These are phyloP conservation scores for Cylloceria caligata DNA, from an alignment of 2,888 invertebrate species.

Conservation along the genomic window DNA sequence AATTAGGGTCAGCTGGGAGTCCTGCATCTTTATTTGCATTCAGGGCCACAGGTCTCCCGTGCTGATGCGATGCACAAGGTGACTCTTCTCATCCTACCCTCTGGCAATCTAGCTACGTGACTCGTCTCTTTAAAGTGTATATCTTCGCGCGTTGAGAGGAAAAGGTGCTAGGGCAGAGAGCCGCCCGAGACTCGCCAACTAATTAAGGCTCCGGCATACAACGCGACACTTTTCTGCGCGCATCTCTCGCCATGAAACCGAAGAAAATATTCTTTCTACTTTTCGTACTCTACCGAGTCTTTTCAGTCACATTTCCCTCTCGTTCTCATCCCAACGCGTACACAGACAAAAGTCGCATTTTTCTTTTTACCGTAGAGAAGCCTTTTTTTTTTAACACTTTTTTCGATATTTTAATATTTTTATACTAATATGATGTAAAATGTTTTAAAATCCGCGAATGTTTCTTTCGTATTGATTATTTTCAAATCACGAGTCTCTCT, in stretches of 20 bases:
- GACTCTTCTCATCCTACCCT: conserved; percentile 9
- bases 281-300: background rate
- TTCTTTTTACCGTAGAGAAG: background rate
- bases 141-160: conserved; percentile 43
- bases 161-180: conserved; percentile 26
- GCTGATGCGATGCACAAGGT: conserved; percentile 16
- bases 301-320: conserved; percentile 22
- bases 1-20: conserved; percentile 13
- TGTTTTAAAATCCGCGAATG: too few species aligned
- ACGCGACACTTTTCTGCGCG: conserved; percentile 14
- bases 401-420: too few species aligned
- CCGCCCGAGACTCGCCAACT: conserved; percentile 43
- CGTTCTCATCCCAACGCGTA: background rate
- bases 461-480: too few species aligned
- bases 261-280: conserved; percentile 15
- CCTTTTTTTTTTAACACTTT: too few species aligned
- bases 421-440: too few species aligned
- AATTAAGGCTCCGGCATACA: conserved; percentile 50
- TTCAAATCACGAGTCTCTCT: too few species aligned
- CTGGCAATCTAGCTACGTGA: conserved; percentile 39
- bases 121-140: conserved; percentile 32
- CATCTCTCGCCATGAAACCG: background rate
- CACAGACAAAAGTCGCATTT: background rate
- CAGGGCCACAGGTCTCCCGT: background rate
- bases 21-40: conserved; percentile 28